These are phyloP conservation scores for Todus mexicanus DNA, from an alignment of 2,797 vertebrate species.

Conservation along the genomic window DNA sequence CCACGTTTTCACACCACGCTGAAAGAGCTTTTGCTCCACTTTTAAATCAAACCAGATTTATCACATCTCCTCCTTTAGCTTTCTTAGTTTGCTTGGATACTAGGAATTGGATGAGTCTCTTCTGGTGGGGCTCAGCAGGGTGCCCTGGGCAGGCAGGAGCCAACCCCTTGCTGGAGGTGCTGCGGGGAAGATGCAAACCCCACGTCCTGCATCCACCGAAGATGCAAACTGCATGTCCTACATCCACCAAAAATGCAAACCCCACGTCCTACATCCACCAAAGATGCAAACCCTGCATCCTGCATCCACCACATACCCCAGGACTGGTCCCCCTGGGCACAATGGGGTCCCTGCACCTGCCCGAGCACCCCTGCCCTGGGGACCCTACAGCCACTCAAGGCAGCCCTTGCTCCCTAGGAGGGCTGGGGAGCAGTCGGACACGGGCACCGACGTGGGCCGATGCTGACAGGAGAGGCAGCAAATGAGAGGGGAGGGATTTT, in stretches of 20 bases:
- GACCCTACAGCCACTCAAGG: too few relatives aligned
- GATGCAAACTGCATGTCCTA: too few relatives aligned
- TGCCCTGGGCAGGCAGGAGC: neutral
- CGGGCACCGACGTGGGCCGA: neutral
- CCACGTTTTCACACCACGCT: neutral
- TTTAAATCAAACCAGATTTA: neutral
- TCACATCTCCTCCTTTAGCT: neutral
- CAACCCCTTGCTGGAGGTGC: neutral
- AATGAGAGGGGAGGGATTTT: neutral
- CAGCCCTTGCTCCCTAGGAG: too few relatives aligned
- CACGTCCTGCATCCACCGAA: accelerated
- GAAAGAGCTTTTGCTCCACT: neutral
- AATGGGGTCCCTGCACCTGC: accelerated
- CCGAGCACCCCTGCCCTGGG: neutral
- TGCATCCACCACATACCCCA: too few relatives aligned
- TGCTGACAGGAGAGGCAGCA: neutral
- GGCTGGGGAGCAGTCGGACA: neutral
- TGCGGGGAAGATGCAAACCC: neutral
- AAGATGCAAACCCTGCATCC: too few relatives aligned
- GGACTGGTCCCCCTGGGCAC: accelerated
- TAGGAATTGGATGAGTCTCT: neutral
- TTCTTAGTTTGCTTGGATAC: neutral
- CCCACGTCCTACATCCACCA: too few relatives aligned
- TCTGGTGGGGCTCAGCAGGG: neutral
- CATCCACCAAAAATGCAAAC: too few relatives aligned